Conservation (phyloP, 2,113 vertebrate genomes). For the Bagarius yarrelli region DNA sequence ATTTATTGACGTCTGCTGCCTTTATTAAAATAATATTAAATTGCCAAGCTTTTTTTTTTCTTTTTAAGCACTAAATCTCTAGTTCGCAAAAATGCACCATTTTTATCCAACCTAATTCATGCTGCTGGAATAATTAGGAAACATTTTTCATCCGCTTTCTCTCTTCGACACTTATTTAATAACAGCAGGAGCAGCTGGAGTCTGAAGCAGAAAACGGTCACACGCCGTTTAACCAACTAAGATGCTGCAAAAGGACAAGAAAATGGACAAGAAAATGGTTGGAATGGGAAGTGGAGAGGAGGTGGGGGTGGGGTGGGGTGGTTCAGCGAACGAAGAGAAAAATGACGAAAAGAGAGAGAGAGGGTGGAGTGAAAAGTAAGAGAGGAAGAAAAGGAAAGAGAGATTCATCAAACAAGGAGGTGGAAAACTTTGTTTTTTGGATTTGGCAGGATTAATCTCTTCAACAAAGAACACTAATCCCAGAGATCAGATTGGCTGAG, state of each 20-base stretch:
- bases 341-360: neutral
- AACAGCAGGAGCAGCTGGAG: neutral
- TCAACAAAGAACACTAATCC: conserved; percentile 36
- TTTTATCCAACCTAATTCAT: too few species aligned
- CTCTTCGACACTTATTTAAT: neutral
- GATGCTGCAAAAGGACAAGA: neutral
- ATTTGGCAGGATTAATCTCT: conserved; percentile 31
- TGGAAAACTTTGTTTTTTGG: conserved; percentile 29
- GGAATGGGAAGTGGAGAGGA: too few species aligned
- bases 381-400: neutral
- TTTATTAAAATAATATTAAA: neutral
- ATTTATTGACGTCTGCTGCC: neutral
- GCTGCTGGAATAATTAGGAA: neutral
- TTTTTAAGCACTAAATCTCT: neutral
- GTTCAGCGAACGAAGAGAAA: too few species aligned
- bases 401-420: neutral
- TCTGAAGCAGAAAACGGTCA: neutral
- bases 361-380: neutral
- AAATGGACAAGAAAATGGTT: neutral
- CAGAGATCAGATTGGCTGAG: conserved; percentile 45
- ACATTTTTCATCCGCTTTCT: neutral
- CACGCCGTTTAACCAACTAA: neutral
- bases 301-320: too few species aligned
- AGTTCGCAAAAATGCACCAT: neutral
- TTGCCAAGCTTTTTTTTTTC: neutral